Evolutionary conservation across 2,797 vertebrate genomes (phyloP).

Genomic region (Scarus forsteni): DNA sequence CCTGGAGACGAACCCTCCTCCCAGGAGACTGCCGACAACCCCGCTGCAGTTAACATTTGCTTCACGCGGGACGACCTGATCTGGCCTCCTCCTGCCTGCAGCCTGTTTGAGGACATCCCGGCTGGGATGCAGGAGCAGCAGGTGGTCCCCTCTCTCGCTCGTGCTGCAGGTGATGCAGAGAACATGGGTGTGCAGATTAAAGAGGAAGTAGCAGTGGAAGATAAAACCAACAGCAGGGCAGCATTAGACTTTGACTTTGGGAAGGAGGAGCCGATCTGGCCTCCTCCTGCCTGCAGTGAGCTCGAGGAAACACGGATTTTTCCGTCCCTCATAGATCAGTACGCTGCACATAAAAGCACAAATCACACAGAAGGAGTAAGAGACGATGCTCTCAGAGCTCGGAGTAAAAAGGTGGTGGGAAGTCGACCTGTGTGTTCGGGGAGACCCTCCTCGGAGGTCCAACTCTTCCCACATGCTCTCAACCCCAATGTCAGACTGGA

Average conservation of each 20-base stretch:
- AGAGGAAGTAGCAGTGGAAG: slow-evolving; percentile 34
- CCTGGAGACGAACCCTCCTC: slow-evolving; percentile 28
- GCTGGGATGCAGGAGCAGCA: slow-evolving; percentile 33
- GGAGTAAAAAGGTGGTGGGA: slow-evolving; percentile 50
- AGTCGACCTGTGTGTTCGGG: slow-evolving; percentile 25
- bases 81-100: slow-evolving; percentile 59
- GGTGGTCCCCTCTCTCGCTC: neutral
- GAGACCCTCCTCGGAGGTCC: slow-evolving; percentile 4
- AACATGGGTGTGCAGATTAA: slow-evolving; percentile 33
- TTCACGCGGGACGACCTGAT: slow-evolving; percentile 32
- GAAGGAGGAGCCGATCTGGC: slow-evolving; percentile 50
- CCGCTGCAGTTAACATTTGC: slow-evolving; percentile 1
- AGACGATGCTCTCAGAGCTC: slow-evolving; percentile 14
- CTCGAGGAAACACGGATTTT: slow-evolving; percentile 51
- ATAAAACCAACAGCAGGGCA: neutral
- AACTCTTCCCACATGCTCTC: slow-evolving; percentile 25
- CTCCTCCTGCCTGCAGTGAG: slow-evolving; percentile 36
- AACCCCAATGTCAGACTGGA: slow-evolving; percentile 27
- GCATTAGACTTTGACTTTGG: slow-evolving; percentile 32
- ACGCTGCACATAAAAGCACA: slow-evolving; percentile 16
- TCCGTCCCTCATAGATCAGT: slow-evolving; percentile 27
- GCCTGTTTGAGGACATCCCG: slow-evolving; percentile 54
- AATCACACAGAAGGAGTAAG: neutral
- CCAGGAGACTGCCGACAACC: slow-evolving; percentile 9
- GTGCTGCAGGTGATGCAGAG: neutral